These are phyloP conservation scores for Hemistola chrysoprasaria DNA, from an alignment of 2,888 invertebrate species.

Conservation along the genomic window DNA sequence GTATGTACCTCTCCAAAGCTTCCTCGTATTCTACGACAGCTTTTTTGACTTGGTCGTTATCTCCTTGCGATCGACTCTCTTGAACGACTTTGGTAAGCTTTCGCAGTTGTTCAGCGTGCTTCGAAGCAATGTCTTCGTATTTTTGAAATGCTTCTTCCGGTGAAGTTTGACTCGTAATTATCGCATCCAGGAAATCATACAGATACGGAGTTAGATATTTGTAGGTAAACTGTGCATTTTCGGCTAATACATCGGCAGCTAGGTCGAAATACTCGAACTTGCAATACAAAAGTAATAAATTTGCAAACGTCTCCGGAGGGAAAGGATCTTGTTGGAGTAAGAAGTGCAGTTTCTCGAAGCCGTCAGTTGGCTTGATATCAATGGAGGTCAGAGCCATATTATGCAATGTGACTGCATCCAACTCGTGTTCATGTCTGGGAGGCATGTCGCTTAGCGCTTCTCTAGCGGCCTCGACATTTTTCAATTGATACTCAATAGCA, in stretches of 20 bases:
- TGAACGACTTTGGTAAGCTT: constrained; percentile 97
- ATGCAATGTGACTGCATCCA: constrained; percentile 98
- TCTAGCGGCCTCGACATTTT: constrained; percentile 89
- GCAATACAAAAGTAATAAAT: constrained; percentile 96
- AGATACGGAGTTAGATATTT: constrained; percentile 97
- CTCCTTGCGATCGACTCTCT: constrained; percentile 93
- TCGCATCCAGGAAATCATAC: constrained; percentile 97
- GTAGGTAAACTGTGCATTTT: constrained; percentile 97
- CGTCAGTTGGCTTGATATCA: constrained; percentile 93
- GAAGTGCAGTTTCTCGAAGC: constrained; percentile 93
- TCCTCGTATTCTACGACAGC: constrained; percentile 96
- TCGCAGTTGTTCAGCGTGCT: constrained; percentile 93
- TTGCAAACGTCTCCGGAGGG: constrained; percentile 98
- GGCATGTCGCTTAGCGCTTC: constrained; percentile 95
- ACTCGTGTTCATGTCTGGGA: constrained; percentile 96
- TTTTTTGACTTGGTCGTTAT: constrained; percentile 94
- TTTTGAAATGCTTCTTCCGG: constrained; percentile 98
- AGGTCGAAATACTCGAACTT: constrained; percentile 98
- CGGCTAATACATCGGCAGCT: constrained; percentile 98
- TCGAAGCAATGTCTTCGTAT: constrained; percentile 95
- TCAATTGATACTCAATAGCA: constrained; percentile 96
- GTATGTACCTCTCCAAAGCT: constrained; percentile 95
- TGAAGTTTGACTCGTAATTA: constrained; percentile 98
- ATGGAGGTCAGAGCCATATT: constrained; percentile 96
- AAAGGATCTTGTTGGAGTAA: constrained; percentile 97